Evolutionary conservation across 2,888 invertebrate genomes (phyloP).

Genomic region (Poecilobothrus nobilitatus): DNA sequence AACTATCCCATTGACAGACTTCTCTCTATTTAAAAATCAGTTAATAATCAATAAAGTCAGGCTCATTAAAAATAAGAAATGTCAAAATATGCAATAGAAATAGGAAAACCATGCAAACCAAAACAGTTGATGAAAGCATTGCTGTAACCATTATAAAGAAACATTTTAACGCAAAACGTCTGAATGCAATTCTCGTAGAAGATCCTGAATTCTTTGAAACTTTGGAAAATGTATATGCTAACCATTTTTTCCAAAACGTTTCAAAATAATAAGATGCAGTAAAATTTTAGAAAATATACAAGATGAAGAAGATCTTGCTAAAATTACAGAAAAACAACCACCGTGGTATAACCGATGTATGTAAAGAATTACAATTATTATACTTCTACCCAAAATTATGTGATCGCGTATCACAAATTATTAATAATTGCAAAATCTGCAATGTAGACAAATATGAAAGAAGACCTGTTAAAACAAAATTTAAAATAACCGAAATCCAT

Average conservation of each 20-base stretch:
- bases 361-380: conserved; percentile 18
- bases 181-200: no score
- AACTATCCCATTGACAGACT: conserved; percentile 11
- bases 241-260: no score
- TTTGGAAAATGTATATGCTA: no score
- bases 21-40: no score
- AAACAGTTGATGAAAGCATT: conserved; percentile 12
- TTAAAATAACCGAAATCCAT: conserved; percentile 25
- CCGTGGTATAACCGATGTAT: conserved; percentile 21
- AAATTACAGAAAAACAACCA: conserved; percentile 22
- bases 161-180: no score
- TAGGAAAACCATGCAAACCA: background rate
- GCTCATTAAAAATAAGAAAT: no score
- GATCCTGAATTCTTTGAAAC: no score
- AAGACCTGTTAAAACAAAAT: conserved; percentile 22
- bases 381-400: conserved; percentile 19
- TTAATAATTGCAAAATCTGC: conserved; percentile 21
- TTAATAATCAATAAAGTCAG: no score
- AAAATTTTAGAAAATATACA: no score
- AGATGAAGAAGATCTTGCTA: no score
- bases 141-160: conserved; percentile 17
- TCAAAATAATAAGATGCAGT: no score
- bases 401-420: conserved; percentile 19
- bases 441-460: conserved; percentile 23
- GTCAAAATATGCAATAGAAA: background rate